Evolutionary conservation across 2,888 invertebrate genomes (phyloP), one percentile per base, ranked within the genome.

Genomic region (Stenodema calcarata): DNA sequence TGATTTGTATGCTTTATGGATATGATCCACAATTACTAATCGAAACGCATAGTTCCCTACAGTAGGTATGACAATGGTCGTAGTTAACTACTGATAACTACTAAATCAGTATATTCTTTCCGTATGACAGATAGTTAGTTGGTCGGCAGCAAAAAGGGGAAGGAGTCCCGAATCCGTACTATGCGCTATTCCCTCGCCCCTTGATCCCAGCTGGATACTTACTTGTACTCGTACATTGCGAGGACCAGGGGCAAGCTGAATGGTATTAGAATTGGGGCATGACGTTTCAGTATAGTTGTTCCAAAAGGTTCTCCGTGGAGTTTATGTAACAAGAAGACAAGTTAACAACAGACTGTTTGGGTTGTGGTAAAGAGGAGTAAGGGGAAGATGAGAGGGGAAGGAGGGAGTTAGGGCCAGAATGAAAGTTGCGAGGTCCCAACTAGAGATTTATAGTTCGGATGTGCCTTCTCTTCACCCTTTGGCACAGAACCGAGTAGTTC

Each of bases 381-480:
- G 73, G 28, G 12, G 70, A 18, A n/a, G 6, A 30, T 9, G 23
- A 35, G 75, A n/a, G 6, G 78, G 23, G 18, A 6, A 14, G 18
- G 76, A 44, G 16, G 0, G 41, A 14, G 73, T 30, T n/a, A n/a
- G 73, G 41, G 35, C n/a, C 73, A 44, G 42, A 78, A 78, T 78
- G 78, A 78, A 78, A 78, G 78, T 78, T 78, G 44, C 44, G 78
- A 78, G 78, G 41, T 44, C 73, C 54, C 54, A 47, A 47, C 80
- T 30, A 35, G 35, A 80, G 80, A 80, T 80, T 80, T 80, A 80
- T 80, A 80, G 80, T 80, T 80, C 80, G 80, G 80, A 80, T 80
- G 80, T 80, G 80, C 80, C 80, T 80, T 54, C 54, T 80, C 80
- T 54, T 80, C 80, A 54, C 54, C 54, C 50, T 80, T 80, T 80